phyloP scores from a whole-genome alignment of 1,140 invertebrate species.

The Pteromalus puparum region DNA sequence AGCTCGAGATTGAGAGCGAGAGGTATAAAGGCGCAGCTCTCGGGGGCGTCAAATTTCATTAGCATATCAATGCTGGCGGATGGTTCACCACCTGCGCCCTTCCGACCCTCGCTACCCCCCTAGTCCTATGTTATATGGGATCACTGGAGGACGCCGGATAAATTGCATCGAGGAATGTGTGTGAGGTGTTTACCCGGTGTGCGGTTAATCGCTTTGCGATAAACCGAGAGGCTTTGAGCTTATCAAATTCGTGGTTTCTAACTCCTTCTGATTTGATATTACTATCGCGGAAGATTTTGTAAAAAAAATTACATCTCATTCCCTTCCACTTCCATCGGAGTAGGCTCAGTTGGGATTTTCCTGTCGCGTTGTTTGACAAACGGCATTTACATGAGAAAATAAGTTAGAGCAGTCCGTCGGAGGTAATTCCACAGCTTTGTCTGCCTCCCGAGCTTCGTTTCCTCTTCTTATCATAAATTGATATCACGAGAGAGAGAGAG shows the following conservation, averaged over 20 bases:
- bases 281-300: too few species aligned
- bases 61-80: conserved; percentile 76
- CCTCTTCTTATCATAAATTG: background rate
- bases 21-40: background rate
- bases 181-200: conserved; percentile 56
- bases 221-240: background rate
- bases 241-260: background rate
- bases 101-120: conserved; percentile 3
- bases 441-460: background rate
- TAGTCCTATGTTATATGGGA: conserved; percentile 70
- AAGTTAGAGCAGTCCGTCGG: conserved; percentile 45
- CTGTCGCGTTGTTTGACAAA: conserved; percentile 48
- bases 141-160: conserved; percentile 64
- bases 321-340: too few species aligned
- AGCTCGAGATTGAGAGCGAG: background rate
- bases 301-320: too few species aligned
- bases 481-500: too few species aligned
- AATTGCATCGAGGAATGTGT: conserved; percentile 59
- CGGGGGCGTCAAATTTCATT: conserved; percentile 76
- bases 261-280: background rate
- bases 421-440: too few species aligned
- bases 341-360: conserved; percentile 38
- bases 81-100: conserved; percentile 73
- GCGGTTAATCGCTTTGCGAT: conserved; percentile 57
- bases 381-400: conserved; percentile 72